These are phyloP conservation scores for Aldrovandia affinis DNA, from an alignment of 2,797 vertebrate species.

Conservation along the genomic window DNA sequence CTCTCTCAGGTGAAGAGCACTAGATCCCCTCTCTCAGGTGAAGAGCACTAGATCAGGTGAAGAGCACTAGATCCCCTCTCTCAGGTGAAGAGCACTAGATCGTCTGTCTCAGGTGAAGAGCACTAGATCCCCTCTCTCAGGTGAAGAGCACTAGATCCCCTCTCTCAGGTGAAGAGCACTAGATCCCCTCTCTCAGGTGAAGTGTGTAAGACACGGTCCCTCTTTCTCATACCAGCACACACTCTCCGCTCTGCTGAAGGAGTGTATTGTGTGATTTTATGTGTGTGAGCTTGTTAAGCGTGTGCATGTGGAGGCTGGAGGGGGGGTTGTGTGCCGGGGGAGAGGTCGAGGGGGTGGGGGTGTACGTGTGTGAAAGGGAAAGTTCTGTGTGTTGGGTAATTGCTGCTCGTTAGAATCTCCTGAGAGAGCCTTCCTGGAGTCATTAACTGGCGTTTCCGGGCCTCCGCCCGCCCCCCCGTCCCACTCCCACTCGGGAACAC, in stretches of 20 bases:
- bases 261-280: background rate
- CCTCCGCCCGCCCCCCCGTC: constrained; percentile 24
- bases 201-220: background rate
- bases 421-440: constrained; percentile 55
- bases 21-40: too few species aligned
- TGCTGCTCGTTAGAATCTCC: constrained; percentile 62
- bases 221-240: background rate
- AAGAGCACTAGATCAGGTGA: too few species aligned
- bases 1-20: too few species aligned
- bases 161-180: too few species aligned
- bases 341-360: background rate
- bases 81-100: too few species aligned
- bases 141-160: too few species aligned
- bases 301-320: background rate
- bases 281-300: background rate
- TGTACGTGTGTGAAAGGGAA: constrained; percentile 1
- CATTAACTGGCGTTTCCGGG: constrained; percentile 68
- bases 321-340: background rate
- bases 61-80: too few species aligned
- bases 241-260: background rate
- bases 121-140: too few species aligned
- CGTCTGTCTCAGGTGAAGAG: too few species aligned
- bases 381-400: constrained; percentile 56
- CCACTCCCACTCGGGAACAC: background rate
- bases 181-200: too few species aligned